Conservation (phyloP, 2,888 invertebrate genomes). For the Athripsodes cinereus region DNA sequence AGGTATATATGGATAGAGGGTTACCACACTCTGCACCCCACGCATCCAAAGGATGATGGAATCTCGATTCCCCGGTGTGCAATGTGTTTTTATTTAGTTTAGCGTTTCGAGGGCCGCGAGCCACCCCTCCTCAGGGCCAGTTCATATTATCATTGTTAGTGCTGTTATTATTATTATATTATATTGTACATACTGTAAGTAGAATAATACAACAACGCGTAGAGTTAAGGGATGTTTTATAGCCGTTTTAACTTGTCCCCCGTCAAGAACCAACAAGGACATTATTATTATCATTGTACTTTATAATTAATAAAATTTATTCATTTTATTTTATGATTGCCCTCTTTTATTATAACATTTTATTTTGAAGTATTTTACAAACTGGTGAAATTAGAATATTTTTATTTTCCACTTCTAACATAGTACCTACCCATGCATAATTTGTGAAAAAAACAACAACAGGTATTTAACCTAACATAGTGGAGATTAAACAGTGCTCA, state of each 20-base stretch:
- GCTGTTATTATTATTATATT: slow-evolving; percentile 4
- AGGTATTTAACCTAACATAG: too few species aligned
- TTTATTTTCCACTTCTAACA: too few species aligned
- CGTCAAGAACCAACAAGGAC: background rate
- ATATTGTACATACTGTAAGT: too few species aligned
- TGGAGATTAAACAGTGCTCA: too few species aligned
- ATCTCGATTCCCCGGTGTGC: slow-evolving; percentile 22
- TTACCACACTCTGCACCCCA: slow-evolving; percentile 1
- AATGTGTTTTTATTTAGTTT: slow-evolving; percentile 27
- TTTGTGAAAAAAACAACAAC: too few species aligned
- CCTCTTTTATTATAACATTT: too few species aligned
- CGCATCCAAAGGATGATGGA: slow-evolving; percentile 14
- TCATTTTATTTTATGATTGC: too few species aligned
- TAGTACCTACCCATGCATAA: too few species aligned
- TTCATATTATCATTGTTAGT: slow-evolving; percentile 18
- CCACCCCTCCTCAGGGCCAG: slow-evolving; percentile 18
- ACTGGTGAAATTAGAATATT: too few species aligned
- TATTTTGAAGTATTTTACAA: too few species aligned
- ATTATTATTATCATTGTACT: too few species aligned
- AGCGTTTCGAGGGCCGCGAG: slow-evolving; percentile 16
- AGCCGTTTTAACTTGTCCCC: slow-evolving; percentile 5
- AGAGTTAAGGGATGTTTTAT: slow-evolving; percentile 6
- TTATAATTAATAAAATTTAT: too few species aligned
- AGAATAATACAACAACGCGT: background rate
- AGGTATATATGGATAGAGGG: background rate